Percentiles rank a stretch among this genome's conserved stretches.
Evolutionary conservation across 2,888 invertebrate genomes (phyloP).

Genomic region (Kuschelorhynchus macadamiae): DNA sequence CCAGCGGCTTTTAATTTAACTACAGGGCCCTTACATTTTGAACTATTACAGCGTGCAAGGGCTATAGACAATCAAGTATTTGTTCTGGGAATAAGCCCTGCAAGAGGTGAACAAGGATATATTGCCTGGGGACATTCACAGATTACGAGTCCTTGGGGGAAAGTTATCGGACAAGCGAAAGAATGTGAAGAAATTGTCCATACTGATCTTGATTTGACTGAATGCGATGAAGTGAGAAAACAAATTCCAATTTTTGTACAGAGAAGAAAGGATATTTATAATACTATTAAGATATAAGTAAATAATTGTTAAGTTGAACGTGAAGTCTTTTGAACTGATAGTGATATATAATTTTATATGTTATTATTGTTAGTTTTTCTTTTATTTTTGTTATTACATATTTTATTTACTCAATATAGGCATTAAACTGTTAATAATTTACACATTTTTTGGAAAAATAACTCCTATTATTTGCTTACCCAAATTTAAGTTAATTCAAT

Average conservation of each 20-base stretch:
- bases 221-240: slow-evolving; percentile 82
- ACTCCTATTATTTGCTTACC: too few relatives aligned
- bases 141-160: slow-evolving; percentile 88
- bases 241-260: slow-evolving; percentile 83
- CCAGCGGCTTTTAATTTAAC: slow-evolving; percentile 98
- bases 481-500: too few relatives aligned
- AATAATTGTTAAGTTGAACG: too few relatives aligned
- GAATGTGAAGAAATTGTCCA: slow-evolving; percentile 80
- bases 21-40: slow-evolving; percentile 96
- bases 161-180: slow-evolving; percentile 79
- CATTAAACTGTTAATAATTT: neutral
- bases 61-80: slow-evolving; percentile 93
- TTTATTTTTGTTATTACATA: neutral
- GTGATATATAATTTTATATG: neutral
- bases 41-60: slow-evolving; percentile 83
- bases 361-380: neutral
- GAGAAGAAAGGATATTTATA: slow-evolving; percentile 77
- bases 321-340: too few relatives aligned
- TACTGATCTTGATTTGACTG: slow-evolving; percentile 82
- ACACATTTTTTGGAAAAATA: too few relatives aligned
- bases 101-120: slow-evolving; percentile 83
- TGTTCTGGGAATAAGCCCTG: slow-evolving; percentile 88
- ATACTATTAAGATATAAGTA: slow-evolving; percentile 66
- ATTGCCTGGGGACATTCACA: slow-evolving; percentile 92
- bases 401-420: neutral